These are phyloP conservation scores for Catamblyrhynchus diadema DNA, from an alignment of 2,797 vertebrate species.

Conservation along the genomic window DNA sequence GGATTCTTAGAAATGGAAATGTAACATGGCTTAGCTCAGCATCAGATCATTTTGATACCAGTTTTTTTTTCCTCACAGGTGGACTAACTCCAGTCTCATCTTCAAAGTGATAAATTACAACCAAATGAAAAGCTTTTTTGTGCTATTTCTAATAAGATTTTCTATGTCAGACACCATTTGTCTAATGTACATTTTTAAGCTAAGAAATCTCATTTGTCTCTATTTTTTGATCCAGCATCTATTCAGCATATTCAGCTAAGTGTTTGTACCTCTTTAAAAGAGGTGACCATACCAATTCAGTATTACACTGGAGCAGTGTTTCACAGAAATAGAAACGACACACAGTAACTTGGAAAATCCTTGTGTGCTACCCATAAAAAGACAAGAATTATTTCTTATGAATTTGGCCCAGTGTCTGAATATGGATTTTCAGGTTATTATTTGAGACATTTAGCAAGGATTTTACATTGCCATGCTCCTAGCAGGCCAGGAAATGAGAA, in stretches of 20 bases:
- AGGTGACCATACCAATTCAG: background rate
- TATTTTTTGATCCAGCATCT: background rate
- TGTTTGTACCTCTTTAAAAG: background rate
- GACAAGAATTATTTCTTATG: background rate
- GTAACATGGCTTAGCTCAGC: background rate
- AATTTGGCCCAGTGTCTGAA: background rate
- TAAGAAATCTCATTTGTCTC: background rate
- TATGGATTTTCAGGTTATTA: background rate
- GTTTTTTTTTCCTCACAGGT: conserved; percentile 7
- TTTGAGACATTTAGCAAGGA: background rate
- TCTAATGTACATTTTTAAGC: background rate
- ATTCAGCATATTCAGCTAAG: background rate
- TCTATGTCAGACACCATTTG: background rate
- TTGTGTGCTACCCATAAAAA: background rate
- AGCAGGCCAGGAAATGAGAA: background rate
- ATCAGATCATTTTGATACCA: background rate
- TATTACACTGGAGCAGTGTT: background rate
- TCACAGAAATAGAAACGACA: background rate
- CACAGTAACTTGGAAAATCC: background rate
- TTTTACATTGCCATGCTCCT: background rate
- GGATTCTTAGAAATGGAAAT: background rate
- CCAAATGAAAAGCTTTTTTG: background rate
- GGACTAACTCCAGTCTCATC: background rate
- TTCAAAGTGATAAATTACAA: background rate
- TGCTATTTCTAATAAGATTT: background rate